phyloP scores from a whole-genome alignment of 2,113 vertebrate species.

The Albula glossodonta region DNA sequence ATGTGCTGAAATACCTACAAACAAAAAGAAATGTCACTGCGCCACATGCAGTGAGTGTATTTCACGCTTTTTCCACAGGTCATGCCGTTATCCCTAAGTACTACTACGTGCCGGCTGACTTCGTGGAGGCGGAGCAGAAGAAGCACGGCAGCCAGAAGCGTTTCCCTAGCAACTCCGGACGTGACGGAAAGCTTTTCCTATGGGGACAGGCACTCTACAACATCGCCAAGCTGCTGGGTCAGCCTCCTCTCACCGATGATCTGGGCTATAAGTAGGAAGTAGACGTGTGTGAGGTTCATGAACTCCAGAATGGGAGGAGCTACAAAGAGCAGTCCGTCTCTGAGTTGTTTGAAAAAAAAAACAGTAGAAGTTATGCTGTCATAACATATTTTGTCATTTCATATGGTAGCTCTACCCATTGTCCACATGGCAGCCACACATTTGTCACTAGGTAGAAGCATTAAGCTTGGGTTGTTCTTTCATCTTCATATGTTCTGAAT shows the following conservation, averaged over 20 bases:
- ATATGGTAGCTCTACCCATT: too few relatives aligned
- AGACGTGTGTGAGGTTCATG: background rate
- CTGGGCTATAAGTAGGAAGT: background rate
- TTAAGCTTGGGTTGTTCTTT: background rate
- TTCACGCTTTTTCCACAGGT: slow-evolving; percentile 64
- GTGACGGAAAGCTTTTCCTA: slow-evolving; percentile 88
- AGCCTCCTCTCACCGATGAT: slow-evolving; percentile 42
- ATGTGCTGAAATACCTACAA: too few relatives aligned
- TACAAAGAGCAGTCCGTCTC: too few relatives aligned
- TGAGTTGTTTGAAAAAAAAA: too few relatives aligned
- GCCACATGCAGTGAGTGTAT: slow-evolving; percentile 19
- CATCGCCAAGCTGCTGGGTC: slow-evolving; percentile 92
- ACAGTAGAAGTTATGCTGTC: too few relatives aligned
- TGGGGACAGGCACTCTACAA: slow-evolving; percentile 92
- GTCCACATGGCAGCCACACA: too few relatives aligned
- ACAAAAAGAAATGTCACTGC: background rate
- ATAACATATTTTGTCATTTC: too few relatives aligned
- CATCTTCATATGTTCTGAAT: background rate
- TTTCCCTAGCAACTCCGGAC: slow-evolving; percentile 90
- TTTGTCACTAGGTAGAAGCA: too few relatives aligned
- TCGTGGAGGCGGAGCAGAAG: slow-evolving; percentile 88
- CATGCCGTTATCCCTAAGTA: slow-evolving; percentile 90
- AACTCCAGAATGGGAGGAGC: background rate
- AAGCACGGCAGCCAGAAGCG: slow-evolving; percentile 90
- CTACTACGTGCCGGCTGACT: slow-evolving; percentile 92